Evolutionary conservation across 2,888 invertebrate species (phyloP).

Genomic region (Agrotis segetum): DNA sequence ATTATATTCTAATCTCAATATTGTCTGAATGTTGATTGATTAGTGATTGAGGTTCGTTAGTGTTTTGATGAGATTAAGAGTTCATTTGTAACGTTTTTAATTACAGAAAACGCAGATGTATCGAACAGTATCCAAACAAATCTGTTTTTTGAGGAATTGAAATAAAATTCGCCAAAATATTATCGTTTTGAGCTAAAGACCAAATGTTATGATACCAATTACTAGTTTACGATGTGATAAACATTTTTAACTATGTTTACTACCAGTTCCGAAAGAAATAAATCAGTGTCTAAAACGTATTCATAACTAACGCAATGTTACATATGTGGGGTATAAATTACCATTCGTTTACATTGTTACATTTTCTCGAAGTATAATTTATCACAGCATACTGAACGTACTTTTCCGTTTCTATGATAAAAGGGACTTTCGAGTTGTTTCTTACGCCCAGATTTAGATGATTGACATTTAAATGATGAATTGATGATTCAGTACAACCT

Average conservation of each 20-base stretch:
- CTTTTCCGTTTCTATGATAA: not conserved
- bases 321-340: slow-evolving; percentile 26
- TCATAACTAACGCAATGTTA: slow-evolving; percentile 9
- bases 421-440: not conserved
- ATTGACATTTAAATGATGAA: too few relatives aligned
- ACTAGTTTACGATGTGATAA: slow-evolving; percentile 14
- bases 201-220: not conserved
- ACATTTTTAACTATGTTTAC: slow-evolving; percentile 8
- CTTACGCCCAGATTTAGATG: not conserved
- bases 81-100: not conserved
- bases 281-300: not conserved
- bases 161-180: not conserved
- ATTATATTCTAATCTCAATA: not conserved
- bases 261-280: slow-evolving; percentile 13
- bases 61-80: too few relatives aligned
- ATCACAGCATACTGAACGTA: not conserved
- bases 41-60: too few relatives aligned
- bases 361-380: slow-evolving; percentile 14
- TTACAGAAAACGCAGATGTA: not conserved
- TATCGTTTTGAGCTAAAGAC: not conserved
- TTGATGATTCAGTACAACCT: too few relatives aligned
- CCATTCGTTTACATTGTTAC: slow-evolving; percentile 1
- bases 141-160: not conserved
- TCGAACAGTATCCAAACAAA: not conserved
- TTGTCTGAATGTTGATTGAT: not conserved